Percentiles rank a stretch among this genome's conserved stretches.
These are phyloP conservation scores for Catharus minimus DNA, from an alignment of 2,113 vertebrate genomes.

Conservation along the genomic window DNA sequence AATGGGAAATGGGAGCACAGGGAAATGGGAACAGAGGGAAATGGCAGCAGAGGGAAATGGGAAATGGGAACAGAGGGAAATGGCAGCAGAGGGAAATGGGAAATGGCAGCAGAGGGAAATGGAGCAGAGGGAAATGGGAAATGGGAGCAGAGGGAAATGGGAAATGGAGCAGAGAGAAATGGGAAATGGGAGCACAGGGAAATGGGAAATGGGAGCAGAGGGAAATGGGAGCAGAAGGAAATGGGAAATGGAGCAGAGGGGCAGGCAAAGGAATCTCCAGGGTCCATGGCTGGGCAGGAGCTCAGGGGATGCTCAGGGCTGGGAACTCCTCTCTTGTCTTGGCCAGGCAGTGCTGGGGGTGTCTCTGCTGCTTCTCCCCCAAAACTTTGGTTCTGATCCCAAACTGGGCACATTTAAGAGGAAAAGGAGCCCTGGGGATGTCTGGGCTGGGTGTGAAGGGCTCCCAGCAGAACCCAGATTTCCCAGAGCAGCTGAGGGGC, in stretches of 20 bases:
- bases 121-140: too few species aligned
- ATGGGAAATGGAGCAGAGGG: neutral
- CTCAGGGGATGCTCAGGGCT: neutral
- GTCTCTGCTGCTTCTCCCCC: neutral
- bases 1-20: too few species aligned
- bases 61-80: too few species aligned
- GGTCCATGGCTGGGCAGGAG: neutral
- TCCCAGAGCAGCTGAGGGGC: neutral
- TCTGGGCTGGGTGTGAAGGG: neutral
- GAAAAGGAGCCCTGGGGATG: neutral
- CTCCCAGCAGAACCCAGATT: neutral
- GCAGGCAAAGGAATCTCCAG: neutral
- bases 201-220: too few species aligned
- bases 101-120: too few species aligned
- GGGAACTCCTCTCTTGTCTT: neutral
- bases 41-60: neutral
- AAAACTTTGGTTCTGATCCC: neutral
- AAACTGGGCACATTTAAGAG: neutral
- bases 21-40: neutral
- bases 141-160: too few species aligned
- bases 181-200: too few species aligned
- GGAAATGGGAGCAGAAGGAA: too few species aligned
- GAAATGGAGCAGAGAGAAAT: too few species aligned
- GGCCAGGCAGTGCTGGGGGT: neutral
- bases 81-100: too few species aligned